phyloP scores from a whole-genome alignment of 2,113 vertebrate genomes.

The Pandion haliaetus region DNA sequence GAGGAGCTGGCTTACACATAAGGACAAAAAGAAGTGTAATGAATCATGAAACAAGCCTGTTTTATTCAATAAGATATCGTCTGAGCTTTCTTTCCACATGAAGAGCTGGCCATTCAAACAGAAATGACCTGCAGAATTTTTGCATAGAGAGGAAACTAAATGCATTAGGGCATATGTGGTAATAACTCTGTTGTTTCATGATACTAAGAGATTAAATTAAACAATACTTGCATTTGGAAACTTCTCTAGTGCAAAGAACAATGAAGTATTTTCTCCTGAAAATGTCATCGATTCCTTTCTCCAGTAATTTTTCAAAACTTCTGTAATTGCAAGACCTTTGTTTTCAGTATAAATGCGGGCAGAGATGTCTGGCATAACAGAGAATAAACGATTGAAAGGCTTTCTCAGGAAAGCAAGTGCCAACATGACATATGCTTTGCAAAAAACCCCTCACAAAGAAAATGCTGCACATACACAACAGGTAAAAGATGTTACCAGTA shows the following conservation, averaged over 20 bases:
- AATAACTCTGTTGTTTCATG: not conserved
- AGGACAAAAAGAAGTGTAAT: slow-evolving; percentile 50
- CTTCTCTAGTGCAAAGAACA: not conserved
- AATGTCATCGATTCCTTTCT: not conserved
- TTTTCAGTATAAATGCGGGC: not conserved
- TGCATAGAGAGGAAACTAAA: slow-evolving; percentile 28
- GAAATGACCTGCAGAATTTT: slow-evolving; percentile 62
- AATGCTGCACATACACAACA: not conserved
- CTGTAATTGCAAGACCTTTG: not conserved
- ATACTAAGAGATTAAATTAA: slow-evolving; percentile 2
- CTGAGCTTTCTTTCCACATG: slow-evolving; percentile 58
- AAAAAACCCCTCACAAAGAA: not conserved
- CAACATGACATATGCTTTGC: not conserved
- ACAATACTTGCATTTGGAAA: slow-evolving; percentile 4
- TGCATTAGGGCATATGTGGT: not conserved
- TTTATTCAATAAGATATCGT: slow-evolving; percentile 52
- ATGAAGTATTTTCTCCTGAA: not conserved
- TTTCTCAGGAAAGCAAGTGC: not conserved
- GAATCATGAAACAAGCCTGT: slow-evolving; percentile 63
- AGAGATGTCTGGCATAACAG: not conserved
- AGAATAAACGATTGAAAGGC: not conserved
- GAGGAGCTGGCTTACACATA: slow-evolving; percentile 16
- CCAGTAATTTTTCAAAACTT: not conserved
- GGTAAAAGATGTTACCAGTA: not conserved
- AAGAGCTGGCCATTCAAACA: slow-evolving; percentile 39